phyloP scores from a whole-genome alignment of 2,113 vertebrate genomes.

The Carassius carassius region DNA sequence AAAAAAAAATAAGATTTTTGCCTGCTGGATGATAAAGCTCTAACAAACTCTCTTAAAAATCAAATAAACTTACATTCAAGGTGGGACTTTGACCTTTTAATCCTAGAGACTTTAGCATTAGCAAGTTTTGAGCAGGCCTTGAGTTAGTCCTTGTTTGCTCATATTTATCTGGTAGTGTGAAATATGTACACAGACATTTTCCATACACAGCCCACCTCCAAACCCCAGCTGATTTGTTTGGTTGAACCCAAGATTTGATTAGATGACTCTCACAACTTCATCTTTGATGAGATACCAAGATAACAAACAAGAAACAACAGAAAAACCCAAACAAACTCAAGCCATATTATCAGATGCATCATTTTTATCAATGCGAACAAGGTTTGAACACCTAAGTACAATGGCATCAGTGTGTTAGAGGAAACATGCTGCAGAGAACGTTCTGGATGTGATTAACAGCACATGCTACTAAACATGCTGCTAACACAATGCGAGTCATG shows the following conservation, averaged over 20 bases:
- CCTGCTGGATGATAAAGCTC: too few relatives aligned
- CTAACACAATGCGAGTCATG: slow-evolving; percentile 43
- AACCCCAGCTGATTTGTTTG: not conserved
- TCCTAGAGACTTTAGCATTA: too few relatives aligned
- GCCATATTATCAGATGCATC: slow-evolving; percentile 26
- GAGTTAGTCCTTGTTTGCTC: not conserved
- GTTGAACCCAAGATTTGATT: slow-evolving; percentile 1
- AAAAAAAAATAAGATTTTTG: too few relatives aligned
- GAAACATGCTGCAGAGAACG: slow-evolving; percentile 10
- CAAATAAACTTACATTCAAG: too few relatives aligned
- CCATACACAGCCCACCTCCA: not conserved
- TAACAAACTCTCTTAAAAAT: too few relatives aligned
- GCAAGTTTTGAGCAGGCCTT: not conserved
- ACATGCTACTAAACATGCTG: slow-evolving; percentile 48
- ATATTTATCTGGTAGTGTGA: not conserved
- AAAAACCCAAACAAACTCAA: slow-evolving; percentile 19
- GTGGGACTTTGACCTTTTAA: too few relatives aligned
- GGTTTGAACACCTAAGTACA: slow-evolving; percentile 34
- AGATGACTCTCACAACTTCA: not conserved
- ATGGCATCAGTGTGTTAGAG: slow-evolving; percentile 33
- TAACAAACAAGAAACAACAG: slow-evolving; percentile 10
- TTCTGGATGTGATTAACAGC: slow-evolving; percentile 41
- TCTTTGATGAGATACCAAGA: not conserved
- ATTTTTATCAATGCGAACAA: slow-evolving; percentile 17
- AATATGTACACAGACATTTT: not conserved